These are phyloP conservation scores for Drosophila mulleri DNA, from an alignment of 2,888 invertebrate species.

Conservation along the genomic window DNA sequence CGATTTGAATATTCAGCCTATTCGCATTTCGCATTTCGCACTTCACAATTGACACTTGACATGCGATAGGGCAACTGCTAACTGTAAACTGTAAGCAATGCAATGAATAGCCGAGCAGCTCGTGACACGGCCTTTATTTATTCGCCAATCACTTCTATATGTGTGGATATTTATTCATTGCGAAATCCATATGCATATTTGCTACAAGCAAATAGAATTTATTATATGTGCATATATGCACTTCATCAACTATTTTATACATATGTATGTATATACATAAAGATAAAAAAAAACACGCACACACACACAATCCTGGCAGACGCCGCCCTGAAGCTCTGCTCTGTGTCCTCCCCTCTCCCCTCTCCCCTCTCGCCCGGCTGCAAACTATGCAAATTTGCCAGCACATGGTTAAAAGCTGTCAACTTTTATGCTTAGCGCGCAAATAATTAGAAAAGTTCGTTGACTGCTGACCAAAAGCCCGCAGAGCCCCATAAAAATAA, in stretches of 20 bases:
- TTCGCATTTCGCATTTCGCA: not conserved
- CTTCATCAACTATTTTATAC: not conserved
- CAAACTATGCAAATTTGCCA: constrained; percentile 54
- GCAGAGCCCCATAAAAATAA: constrained; percentile 11
- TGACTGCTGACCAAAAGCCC: constrained; percentile 50
- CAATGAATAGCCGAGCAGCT: not conserved
- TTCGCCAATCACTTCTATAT: not conserved
- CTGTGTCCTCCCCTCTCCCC: too few relatives aligned
- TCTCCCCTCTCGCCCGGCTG: constrained; percentile 7
- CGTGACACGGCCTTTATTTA: not conserved
- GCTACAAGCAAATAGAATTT: constrained; percentile 6
- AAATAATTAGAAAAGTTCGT: constrained; percentile 67
- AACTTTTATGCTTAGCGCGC: constrained; percentile 64
- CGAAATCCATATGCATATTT: not conserved
- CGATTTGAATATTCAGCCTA: constrained; percentile 6
- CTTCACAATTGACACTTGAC: constrained; percentile 3
- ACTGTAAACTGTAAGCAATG: not conserved
- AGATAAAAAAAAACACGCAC: too few relatives aligned
- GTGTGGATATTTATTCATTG: not conserved
- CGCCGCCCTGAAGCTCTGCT: not conserved
- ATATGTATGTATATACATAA: too few relatives aligned
- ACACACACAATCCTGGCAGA: not conserved
- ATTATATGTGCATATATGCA: constrained; percentile 6
- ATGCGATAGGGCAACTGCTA: not conserved
- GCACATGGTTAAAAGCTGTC: constrained; percentile 60